A percentile compares a stretch with the other conserved stretches of the same genome.
Evolutionary conservation across 2,113 vertebrate species (phyloP).

Genomic region (Ciconia maguari): DNA sequence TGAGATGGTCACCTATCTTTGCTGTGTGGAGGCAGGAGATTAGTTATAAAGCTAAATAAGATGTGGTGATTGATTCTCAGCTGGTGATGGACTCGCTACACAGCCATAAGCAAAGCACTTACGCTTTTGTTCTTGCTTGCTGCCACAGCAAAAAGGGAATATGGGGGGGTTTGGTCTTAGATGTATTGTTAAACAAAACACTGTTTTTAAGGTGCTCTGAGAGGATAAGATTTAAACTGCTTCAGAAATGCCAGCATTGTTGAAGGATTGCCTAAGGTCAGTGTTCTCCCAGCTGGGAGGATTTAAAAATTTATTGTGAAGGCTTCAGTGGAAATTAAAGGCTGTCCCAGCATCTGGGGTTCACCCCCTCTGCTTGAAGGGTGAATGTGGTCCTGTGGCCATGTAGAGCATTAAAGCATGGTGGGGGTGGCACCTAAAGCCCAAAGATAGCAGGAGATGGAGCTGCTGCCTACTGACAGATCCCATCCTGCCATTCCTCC

Average conservation of each 20-base stretch:
- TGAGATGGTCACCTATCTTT: not conserved
- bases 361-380: not conserved
- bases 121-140: not conserved
- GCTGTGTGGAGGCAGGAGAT: not conserved
- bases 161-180: not conserved
- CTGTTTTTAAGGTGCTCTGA: not conserved
- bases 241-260: not conserved
- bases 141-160: not conserved
- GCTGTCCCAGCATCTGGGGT: not conserved
- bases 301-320: not conserved
- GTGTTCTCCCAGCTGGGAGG: not conserved
- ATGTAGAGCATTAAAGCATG: not conserved
- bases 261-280: not conserved
- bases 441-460: not conserved
- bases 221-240: not conserved
- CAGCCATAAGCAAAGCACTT: not conserved
- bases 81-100: not conserved
- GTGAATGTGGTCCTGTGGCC: rapidly evolving
- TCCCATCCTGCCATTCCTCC: not conserved
- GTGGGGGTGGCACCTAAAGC: not conserved
- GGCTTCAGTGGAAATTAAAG: not conserved
- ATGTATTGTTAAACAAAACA: not conserved
- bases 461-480: not conserved
- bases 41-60: not conserved
- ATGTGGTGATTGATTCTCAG: not conserved